These are phyloP conservation scores for Thryonomys swinderianus DNA, from an alignment of 2,113 vertebrate species.

Conservation along the genomic window DNA sequence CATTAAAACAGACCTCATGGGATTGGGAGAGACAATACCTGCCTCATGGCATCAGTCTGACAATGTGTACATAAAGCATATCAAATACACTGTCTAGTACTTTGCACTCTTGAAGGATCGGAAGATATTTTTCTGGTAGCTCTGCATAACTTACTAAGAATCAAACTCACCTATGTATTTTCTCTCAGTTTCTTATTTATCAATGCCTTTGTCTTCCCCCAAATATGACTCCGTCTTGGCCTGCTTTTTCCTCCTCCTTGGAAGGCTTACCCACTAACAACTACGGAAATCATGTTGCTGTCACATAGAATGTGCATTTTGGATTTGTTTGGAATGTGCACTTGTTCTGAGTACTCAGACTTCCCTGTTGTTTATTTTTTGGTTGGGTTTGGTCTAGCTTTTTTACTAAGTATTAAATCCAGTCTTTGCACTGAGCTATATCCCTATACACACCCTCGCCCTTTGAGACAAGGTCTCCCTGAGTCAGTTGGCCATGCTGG, in stretches of 20 bases:
- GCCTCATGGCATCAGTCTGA: neutral
- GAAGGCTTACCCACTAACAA: too few species aligned
- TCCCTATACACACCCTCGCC: neutral
- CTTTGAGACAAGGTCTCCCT: neutral
- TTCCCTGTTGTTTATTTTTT: neutral
- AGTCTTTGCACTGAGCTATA: neutral
- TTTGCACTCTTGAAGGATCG: neutral
- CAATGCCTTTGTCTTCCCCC: neutral
- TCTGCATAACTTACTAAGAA: neutral
- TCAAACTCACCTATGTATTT: neutral
- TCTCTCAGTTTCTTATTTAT: neutral
- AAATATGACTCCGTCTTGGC: neutral
- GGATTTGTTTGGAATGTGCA: too few species aligned
- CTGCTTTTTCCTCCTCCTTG: neutral
- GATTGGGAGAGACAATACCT: neutral
- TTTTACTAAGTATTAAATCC: neutral
- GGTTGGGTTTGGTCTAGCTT: neutral
- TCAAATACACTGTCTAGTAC: neutral
- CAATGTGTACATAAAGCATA: neutral
- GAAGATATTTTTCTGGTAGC: neutral
- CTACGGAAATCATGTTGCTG: neutral
- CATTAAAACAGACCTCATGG: too few species aligned
- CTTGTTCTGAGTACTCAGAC: neutral
- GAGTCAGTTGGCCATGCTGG: neutral
- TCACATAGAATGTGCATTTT: neutral